A percentile compares a stretch with the other conserved stretches of the same genome.
Conservation (phyloP, 2,797 vertebrate species). For the Pipistrellus nathusii region DNA sequence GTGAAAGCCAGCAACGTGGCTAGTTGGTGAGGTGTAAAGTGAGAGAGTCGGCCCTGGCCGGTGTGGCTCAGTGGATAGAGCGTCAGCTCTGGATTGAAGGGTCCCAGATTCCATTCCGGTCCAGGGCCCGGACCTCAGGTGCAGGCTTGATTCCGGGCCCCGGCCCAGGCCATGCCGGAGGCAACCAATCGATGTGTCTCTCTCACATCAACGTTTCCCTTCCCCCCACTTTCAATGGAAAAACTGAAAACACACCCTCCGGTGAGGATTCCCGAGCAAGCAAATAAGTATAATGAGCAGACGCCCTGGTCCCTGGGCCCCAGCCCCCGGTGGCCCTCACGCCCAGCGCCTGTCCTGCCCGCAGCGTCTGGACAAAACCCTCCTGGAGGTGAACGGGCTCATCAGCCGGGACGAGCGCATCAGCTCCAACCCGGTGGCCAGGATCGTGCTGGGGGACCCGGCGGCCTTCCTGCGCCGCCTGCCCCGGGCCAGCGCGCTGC, state of each 20-base stretch:
- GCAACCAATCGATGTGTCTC: too few species aligned
- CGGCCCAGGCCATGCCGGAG: too few species aligned
- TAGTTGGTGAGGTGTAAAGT: too few species aligned
- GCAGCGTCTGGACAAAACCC: conserved; percentile 89
- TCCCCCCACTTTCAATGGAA: not conserved
- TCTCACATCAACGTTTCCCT: not conserved
- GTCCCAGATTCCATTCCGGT: too few species aligned
- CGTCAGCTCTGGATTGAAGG: not conserved
- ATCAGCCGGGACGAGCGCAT: conserved; percentile 92
- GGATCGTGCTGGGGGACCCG: conserved; percentile 92
- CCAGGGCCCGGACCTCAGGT: not conserved
- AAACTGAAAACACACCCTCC: not conserved
- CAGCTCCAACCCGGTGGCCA: conserved; percentile 92
- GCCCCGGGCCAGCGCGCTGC: conserved; percentile 88
- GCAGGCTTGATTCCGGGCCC: not conserved
- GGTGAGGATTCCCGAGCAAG: too few species aligned
- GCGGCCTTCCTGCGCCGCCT: conserved; percentile 88
- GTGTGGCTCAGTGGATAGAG: not conserved
- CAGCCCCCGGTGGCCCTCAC: not conserved
- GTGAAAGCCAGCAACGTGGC: too few species aligned
- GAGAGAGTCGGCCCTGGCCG: too few species aligned
- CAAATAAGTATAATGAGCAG: too few species aligned
- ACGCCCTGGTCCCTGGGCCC: too few species aligned
- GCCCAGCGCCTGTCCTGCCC: not conserved
- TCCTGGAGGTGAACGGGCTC: conserved; percentile 87